Evolutionary conservation across 2,888 invertebrate genomes (phyloP), one percentile per base, ranked within the genome.

Genomic region (Rhorus exstirpatorius): DNA sequence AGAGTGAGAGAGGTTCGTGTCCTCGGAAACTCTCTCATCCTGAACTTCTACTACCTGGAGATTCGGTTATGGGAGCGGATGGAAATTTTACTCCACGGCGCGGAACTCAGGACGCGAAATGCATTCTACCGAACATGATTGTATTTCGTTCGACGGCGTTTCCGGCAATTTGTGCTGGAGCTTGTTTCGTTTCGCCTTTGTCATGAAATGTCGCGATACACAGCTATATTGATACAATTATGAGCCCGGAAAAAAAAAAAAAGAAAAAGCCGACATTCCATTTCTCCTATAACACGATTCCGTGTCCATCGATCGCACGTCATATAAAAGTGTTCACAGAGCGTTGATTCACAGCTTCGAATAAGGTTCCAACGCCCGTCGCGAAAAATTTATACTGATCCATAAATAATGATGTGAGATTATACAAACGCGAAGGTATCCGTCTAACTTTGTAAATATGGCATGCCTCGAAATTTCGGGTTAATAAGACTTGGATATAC

Each of bases 91-190:
- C 53, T 31, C 14, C 26, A 17, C 6, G 41, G 21, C 24, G 10
- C 26, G 35, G 12, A 61, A 21, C 21, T 55, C 46, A 58, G 24
- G 14, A 58, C 8, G 46, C 17, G n/a, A 70, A 44, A 44, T 41
- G 26, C 65, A 72, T 65, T 44, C 72, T 38, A 65, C 26, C 65
- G 55, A 58, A 35, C 58, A 72, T 65, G 21, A 58, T 60, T 6
- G 41, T 10, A 51, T 58, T 35, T 67, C 53, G 49, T 65, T 72
- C 49, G 71, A 46, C 79, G 7, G 24, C 12, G 14, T 26, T 72
- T 21, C 79, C 38, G 58, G 46, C 63, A 72, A 79, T 38, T 72
- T 79, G 55, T 41, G 35, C 51, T n/a, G 38, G 31, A 49, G 55
- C 55, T 72, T 65, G 41, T 53, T 71, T 31, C 41, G 53, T 70